Base-by-base conservation (phyloP, 2,888 invertebrate genomes). In the Argyresthia albistria region DNA sequence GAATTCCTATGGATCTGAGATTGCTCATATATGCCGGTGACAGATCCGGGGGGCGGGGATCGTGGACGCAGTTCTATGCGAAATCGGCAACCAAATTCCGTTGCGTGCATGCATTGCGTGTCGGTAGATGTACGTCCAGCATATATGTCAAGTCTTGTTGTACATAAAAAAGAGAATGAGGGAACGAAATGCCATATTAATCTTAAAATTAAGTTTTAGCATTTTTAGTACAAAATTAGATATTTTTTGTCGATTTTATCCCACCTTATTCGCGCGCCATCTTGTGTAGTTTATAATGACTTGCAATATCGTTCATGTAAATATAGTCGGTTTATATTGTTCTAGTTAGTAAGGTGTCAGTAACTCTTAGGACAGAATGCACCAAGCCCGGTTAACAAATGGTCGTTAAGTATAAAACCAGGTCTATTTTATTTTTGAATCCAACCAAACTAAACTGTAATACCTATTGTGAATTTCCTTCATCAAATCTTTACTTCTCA, bases 141-240 rank as follows among this genome's bases (percentile, higher is more conserved):
- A n/a, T n/a, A n/a, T 14, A 8, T 45, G 3, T 15, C 9, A 14
- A 0, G 9, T 15, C 45, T 9, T n/a, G 45, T 9, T 45, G n/a
- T 45, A 14, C 9, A 16, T 15, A 8, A 0, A 45, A 9, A 1
- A 10, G n/a, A 43, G 3, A 61, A 54, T 54, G 36, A 58, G 59
- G 66, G 66, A 59, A 56, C 57, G 59, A 55, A 63, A 69, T 67
- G 77, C 77, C 77, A 76, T 76, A 76, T 69, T 73, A 72, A 60
- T 57, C 45, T 60, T 36, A 43, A 63, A 62, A 57, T 59, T 64
- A 66, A 65, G 60, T 62, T 65, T 59, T 10, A 12, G 42, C 4
- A 11, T 35, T 43, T 35, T n/a, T 50, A 73, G 72, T 74, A 70
- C 71, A 73, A 71, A 72, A 58, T 54, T 12, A 56, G 60, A 61